Conservation (phyloP, 2,113 vertebrate species). For the Tetraodon nigroviridis region DNA sequence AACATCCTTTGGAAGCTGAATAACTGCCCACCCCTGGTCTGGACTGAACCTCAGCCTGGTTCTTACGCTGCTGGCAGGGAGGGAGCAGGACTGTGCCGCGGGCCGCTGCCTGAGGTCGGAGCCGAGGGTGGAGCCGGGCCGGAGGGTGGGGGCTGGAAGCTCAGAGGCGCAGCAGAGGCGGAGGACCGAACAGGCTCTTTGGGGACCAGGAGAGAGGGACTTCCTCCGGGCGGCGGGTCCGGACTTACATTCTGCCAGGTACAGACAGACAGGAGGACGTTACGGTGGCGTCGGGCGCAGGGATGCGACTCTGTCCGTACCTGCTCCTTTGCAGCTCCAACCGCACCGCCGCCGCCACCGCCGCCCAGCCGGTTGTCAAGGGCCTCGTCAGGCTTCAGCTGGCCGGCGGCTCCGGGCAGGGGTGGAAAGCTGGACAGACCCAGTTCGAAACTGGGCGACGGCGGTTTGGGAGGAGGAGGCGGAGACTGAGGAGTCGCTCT, state of each 20-base stretch:
- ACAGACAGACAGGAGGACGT: background rate
- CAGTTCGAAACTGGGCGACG: slow-evolving; percentile 94
- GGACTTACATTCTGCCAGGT: slow-evolving; percentile 75
- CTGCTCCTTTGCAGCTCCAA: slow-evolving; percentile 83
- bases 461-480: slow-evolving; percentile 90
- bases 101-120: slow-evolving; percentile 7
- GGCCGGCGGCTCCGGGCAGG: slow-evolving; percentile 90
- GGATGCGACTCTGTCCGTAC: slow-evolving; percentile 51
- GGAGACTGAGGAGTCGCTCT: slow-evolving; percentile 90
- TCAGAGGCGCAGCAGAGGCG: slow-evolving; percentile 72
- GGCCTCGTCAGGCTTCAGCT: slow-evolving; percentile 85
- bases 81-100: slow-evolving; percentile 23
- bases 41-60: background rate
- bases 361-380: slow-evolving; percentile 87
- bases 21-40: too few relatives aligned
- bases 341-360: slow-evolving; percentile 76
- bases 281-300: background rate
- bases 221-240: slow-evolving; percentile 76
- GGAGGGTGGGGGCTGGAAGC: slow-evolving; percentile 75
- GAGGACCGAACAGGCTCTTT: slow-evolving; percentile 75
- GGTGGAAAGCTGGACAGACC: slow-evolving; percentile 95
- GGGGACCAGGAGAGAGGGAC: slow-evolving; percentile 72
- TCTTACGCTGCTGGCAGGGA: slow-evolving; percentile 58
- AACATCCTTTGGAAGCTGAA: too few relatives aligned
- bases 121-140: slow-evolving; percentile 65